These are phyloP conservation scores for Pachypanchax playfairii DNA, from an alignment of 2,113 vertebrate species.

Conservation along the genomic window DNA sequence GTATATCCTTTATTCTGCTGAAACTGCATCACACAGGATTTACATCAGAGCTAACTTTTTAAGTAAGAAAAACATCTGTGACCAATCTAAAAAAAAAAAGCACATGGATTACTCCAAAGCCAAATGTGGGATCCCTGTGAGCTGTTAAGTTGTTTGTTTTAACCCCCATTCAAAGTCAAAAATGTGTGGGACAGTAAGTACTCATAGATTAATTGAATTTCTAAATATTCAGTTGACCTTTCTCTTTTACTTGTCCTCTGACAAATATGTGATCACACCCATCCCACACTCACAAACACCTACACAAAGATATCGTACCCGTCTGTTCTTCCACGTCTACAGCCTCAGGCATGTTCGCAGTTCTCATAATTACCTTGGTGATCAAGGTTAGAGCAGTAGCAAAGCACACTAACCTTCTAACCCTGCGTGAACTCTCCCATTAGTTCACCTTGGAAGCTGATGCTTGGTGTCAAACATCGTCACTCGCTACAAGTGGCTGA, in stretches of 20 bases:
- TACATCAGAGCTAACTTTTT: constrained; percentile 43
- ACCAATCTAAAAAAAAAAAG: constrained; percentile 31
- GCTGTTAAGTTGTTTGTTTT: background rate
- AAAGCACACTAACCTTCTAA: constrained; percentile 81
- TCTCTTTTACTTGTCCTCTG: constrained; percentile 19
- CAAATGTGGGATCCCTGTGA: background rate
- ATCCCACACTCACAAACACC: constrained; percentile 5
- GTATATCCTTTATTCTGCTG: constrained; percentile 44
- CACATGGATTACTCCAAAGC: background rate
- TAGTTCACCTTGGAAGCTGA: constrained; percentile 63
- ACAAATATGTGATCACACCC: constrained; percentile 36
- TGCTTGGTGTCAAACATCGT: constrained; percentile 64
- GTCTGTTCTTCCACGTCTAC: constrained; percentile 40
- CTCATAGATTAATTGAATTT: background rate
- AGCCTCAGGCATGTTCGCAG: constrained; percentile 73
- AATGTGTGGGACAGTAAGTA: background rate
- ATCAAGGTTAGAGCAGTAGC: constrained; percentile 75
- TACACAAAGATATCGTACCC: constrained; percentile 23
- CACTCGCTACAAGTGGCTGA: constrained; percentile 79
- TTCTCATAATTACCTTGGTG: constrained; percentile 79
- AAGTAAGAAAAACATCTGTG: constrained; percentile 45
- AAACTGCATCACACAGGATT: constrained; percentile 51
- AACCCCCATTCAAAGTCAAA: background rate
- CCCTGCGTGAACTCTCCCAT: constrained; percentile 77
- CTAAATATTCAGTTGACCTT: constrained; percentile 10